phyloP scores from a whole-genome alignment of 2,888 invertebrate genomes.

The Phasia obesa region DNA sequence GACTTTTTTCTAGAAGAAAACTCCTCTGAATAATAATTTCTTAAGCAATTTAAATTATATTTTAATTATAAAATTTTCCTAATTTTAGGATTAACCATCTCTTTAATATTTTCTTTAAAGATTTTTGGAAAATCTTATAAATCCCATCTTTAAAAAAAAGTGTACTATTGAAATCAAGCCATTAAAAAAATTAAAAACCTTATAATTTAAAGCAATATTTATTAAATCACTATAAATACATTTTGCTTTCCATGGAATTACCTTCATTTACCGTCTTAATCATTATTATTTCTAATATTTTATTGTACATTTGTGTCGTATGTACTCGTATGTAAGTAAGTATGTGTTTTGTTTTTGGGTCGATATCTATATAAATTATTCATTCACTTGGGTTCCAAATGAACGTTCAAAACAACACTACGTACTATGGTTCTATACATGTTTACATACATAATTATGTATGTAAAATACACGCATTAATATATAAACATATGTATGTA shows the following conservation, averaged over 20 bases:
- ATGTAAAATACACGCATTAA: slow-evolving; percentile 27
- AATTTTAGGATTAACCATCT: too few species aligned
- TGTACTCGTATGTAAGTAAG: neutral
- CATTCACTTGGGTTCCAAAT: slow-evolving; percentile 56
- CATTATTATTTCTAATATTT: slow-evolving; percentile 44
- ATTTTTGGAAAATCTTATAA: too few species aligned
- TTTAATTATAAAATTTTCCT: too few species aligned
- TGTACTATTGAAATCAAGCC: too few species aligned
- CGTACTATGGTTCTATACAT: slow-evolving; percentile 18
- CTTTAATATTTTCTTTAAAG: too few species aligned
- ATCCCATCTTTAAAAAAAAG: too few species aligned
- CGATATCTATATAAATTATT: slow-evolving; percentile 69
- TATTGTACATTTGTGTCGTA: slow-evolving; percentile 22
- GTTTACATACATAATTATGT: slow-evolving; percentile 57
- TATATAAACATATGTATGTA: neutral
- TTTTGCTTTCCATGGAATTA: slow-evolving; percentile 41
- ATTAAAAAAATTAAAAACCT: too few species aligned
- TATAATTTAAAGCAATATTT: neutral
- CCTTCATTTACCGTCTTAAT: slow-evolving; percentile 33
- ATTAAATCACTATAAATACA: neutral
- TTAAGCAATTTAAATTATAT: too few species aligned
- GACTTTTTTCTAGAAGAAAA: too few species aligned
- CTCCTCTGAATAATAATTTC: too few species aligned
- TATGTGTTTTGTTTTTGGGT: slow-evolving; percentile 54
- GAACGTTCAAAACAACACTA: slow-evolving; percentile 21